Base-by-base conservation (phyloP, 2,888 invertebrate species). In the Bombyx huttoni region DNA sequence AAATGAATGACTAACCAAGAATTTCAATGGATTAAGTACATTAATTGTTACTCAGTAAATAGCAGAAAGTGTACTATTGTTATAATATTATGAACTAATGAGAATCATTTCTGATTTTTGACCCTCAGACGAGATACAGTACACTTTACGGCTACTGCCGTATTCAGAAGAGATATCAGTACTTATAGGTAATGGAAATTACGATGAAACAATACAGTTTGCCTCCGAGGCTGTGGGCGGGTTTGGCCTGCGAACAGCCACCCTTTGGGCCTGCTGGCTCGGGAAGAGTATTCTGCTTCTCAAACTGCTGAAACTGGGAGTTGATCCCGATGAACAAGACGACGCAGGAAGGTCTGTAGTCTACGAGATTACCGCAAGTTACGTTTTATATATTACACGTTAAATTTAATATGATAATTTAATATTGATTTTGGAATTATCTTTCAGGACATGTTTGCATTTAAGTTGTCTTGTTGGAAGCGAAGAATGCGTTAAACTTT, bases 381-480 rank as follows among this genome's bases (percentile, higher is more conserved):
- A 13, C 34, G 7, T 49, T 49, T 14, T 48, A 52, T 12, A 34
- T 24, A 49, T 13, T 46, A 46, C 45, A 34, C 34, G n/a, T n/a
- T n/a, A n/a, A n/a, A n/a, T 24, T 51, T 49, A 47, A 13, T 34
- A 5, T 3, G 8, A 12, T 46, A 10, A 34, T 34, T n/a, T 13
- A 14, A 46, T 48, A 47, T 51, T 14, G 47, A 46, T 73, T 76
- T 40, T 12, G 2, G 7, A 40, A 40, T 6, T 7, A 10, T 6
- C 7, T 40, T 40, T 46, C 64, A 89, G 89, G 63, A 78, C 83
- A 46, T 86, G 86, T 62, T 63, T 97, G 14, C 97, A 97, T 78
- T 90, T 96, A 59, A 94, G 96, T 50, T 93, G 95, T 54, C 92
- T 93, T 73, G 90, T 92, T 12, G 94, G 94, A 14, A 93, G 92